A percentile compares a stretch with the other conserved stretches of the same genome.
Conservation (phyloP, 2,113 vertebrate species). For the Atherinomorus stipes region DNA sequence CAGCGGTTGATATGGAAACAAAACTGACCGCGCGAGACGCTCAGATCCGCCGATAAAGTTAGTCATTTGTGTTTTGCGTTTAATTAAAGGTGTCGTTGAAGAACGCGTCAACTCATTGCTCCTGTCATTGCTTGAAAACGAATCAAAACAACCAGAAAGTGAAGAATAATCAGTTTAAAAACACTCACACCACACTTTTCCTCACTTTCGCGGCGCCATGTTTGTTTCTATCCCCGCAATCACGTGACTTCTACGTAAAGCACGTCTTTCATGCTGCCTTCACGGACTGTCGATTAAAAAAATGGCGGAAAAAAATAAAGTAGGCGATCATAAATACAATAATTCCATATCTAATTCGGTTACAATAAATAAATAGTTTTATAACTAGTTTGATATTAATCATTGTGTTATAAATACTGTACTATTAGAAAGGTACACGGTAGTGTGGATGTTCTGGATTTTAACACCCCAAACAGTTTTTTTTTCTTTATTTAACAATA, state of each 20-base stretch:
- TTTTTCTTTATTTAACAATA: no score
- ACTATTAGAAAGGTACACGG: no score
- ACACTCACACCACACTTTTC: constrained; percentile 37
- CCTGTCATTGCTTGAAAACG: accelerated
- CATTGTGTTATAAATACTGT: no score
- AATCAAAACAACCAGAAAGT: not conserved
- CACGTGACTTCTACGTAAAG: constrained; percentile 24
- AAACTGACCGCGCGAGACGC: constrained; percentile 1
- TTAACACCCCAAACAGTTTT: no score
- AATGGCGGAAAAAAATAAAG: no score
- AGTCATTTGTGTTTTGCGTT: not conserved
- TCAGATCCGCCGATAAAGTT: not conserved
- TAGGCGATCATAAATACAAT: no score
- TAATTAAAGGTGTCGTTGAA: not conserved
- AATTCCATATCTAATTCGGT: no score
- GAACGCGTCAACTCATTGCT: accelerated
- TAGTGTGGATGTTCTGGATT: no score
- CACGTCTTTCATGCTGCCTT: not conserved
- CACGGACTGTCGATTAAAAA: no score
- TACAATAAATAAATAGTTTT: no score
- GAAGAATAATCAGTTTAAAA: not conserved
- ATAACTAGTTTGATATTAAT: no score
- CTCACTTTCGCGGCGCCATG: constrained; percentile 63
- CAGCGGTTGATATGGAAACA: constrained; percentile 23
- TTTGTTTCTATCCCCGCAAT: constrained; percentile 37